phyloP scores from a whole-genome alignment of 2,113 vertebrate species.

The Paracanthobrama guichenoti region DNA sequence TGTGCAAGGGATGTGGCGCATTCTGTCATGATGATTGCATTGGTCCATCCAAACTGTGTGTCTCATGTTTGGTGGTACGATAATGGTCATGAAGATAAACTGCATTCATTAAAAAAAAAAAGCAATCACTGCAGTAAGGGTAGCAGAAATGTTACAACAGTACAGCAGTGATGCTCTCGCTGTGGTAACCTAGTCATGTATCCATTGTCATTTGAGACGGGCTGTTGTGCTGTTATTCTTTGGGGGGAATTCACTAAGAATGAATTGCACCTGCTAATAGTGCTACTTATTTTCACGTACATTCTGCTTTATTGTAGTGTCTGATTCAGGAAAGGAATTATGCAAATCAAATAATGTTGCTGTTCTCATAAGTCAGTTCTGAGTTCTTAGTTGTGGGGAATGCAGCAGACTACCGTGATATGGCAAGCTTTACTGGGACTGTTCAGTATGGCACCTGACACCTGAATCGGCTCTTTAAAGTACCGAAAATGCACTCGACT shows the following conservation, averaged over 20 bases:
- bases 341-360: slow-evolving; percentile 6
- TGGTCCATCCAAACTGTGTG: slow-evolving; percentile 95
- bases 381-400: neutral
- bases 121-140: neutral
- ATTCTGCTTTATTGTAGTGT: neutral
- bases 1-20: slow-evolving; percentile 97
- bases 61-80: slow-evolving; percentile 95
- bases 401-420: neutral
- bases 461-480: neutral
- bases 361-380: neutral
- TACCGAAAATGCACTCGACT: neutral
- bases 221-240: slow-evolving; percentile 63
- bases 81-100: slow-evolving; percentile 63
- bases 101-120: neutral
- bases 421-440: neutral
- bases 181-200: slow-evolving; percentile 21
- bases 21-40: slow-evolving; percentile 99
- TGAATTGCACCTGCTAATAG: neutral
- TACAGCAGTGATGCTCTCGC: slow-evolving; percentile 6
- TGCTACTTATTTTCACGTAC: neutral
- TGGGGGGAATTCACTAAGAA: slow-evolving; percentile 11
- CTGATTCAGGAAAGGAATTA: neutral
- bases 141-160: slow-evolving; percentile 7
- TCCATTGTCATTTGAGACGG: slow-evolving; percentile 44
- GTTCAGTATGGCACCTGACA: neutral